phyloP scores from a whole-genome alignment of 2,888 invertebrate genomes.

The Pemphredon lugubris region DNA sequence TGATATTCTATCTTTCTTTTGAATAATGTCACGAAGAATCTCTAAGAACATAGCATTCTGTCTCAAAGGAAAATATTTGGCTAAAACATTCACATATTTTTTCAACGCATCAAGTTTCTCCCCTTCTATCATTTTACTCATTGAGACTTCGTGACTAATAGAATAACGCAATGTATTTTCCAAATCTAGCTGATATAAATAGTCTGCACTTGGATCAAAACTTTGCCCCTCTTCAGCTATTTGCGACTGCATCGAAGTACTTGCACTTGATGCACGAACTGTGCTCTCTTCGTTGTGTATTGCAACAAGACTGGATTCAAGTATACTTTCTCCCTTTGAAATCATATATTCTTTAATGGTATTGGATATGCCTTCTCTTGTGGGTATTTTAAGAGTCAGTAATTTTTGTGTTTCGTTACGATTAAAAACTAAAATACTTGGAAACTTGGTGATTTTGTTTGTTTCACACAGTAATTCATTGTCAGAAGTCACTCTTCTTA shows the following conservation, averaged over 20 bases:
- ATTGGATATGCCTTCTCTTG: slow-evolving; percentile 81
- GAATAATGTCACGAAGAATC: slow-evolving; percentile 84
- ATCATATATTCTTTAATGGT: slow-evolving; percentile 83
- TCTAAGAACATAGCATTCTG: slow-evolving; percentile 82
- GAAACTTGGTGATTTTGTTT: slow-evolving; percentile 82
- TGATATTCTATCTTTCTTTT: slow-evolving; percentile 82
- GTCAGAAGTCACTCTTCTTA: slow-evolving; percentile 84
- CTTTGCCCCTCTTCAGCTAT: slow-evolving; percentile 64
- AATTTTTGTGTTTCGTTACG: slow-evolving; percentile 78
- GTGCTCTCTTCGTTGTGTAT: background rate
- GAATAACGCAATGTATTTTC: slow-evolving; percentile 93
- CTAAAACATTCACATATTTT: slow-evolving; percentile 87
- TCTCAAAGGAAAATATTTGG: slow-evolving; percentile 90
- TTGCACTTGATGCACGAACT: slow-evolving; percentile 8
- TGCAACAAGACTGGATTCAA: slow-evolving; percentile 27
- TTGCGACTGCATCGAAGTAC: slow-evolving; percentile 32
- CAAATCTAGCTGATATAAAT: slow-evolving; percentile 92
- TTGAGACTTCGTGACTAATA: slow-evolving; percentile 91
- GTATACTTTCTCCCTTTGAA: slow-evolving; percentile 60
- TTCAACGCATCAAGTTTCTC: slow-evolving; percentile 89
- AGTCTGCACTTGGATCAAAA: slow-evolving; percentile 82
- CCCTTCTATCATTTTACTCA: slow-evolving; percentile 86
- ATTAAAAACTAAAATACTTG: slow-evolving; percentile 83
- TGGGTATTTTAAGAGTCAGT: slow-evolving; percentile 80
- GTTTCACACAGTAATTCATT: slow-evolving; percentile 82